Conservation (phyloP, 2,888 invertebrate genomes). For the Anthoptus insignis region DNA sequence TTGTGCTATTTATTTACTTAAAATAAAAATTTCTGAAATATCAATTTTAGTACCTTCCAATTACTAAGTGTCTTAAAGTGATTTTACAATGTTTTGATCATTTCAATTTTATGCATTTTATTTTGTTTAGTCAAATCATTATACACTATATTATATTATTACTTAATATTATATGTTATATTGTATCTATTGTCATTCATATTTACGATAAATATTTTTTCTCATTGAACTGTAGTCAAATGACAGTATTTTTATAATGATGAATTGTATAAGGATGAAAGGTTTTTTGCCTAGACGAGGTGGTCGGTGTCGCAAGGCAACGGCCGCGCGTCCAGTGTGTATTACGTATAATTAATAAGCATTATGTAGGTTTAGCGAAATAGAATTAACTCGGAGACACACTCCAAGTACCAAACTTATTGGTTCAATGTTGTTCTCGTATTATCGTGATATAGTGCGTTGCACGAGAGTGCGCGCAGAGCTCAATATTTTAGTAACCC, state of each 20-base stretch:
- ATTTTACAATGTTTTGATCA: slow-evolving; percentile 82
- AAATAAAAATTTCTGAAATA: slow-evolving; percentile 66
- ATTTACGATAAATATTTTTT: slow-evolving; percentile 79
- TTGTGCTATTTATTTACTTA: slow-evolving; percentile 84
- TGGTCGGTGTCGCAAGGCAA: slow-evolving; percentile 45
- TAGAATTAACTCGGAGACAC: slow-evolving; percentile 82
- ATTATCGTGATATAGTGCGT: slow-evolving; percentile 85
- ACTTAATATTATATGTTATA: slow-evolving; percentile 83
- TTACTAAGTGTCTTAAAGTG: slow-evolving; percentile 78
- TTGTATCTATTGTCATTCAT: slow-evolving; percentile 81
- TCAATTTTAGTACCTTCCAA: slow-evolving; percentile 84
- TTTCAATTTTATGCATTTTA: slow-evolving; percentile 86
- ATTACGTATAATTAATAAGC: slow-evolving; percentile 85
- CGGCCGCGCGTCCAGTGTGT: slow-evolving; percentile 54
- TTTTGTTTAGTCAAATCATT: slow-evolving; percentile 85
- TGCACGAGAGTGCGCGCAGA: slow-evolving; percentile 81
- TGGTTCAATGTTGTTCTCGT: slow-evolving; percentile 86
- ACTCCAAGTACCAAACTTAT: slow-evolving; percentile 85
- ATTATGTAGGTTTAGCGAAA: slow-evolving; percentile 87
- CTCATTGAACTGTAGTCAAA: slow-evolving; percentile 87
- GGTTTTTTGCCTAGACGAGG: slow-evolving; percentile 72
- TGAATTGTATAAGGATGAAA: slow-evolving; percentile 84
- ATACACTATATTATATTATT: slow-evolving; percentile 80
- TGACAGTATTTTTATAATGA: slow-evolving; percentile 87
- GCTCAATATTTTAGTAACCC: slow-evolving; percentile 87